Conservation (phyloP, 2,888 invertebrate genomes). For the Diabrotica balteata region DNA sequence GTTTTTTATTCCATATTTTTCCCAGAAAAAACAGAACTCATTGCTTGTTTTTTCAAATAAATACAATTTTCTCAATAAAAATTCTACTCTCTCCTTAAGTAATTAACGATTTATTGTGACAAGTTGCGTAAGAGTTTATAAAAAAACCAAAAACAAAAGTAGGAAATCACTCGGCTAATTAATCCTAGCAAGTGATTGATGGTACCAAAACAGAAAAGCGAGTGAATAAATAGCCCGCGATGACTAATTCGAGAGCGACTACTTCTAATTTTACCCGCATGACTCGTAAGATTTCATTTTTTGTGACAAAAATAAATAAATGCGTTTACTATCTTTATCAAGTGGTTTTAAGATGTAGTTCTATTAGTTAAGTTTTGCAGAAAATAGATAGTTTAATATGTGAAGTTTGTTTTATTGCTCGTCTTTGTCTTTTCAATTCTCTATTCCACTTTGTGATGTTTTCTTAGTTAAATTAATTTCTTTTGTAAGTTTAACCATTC, state of each 20-base stretch:
- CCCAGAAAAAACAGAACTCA: no score
- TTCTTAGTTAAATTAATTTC: no score
- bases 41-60: slow-evolving; percentile 13
- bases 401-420: no score
- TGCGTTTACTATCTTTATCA: slow-evolving; percentile 4
- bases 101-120: slow-evolving; percentile 5
- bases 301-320: slow-evolving; percentile 12
- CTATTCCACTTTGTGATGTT: no score
- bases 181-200: slow-evolving; percentile 14
- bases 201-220: slow-evolving; percentile 13
- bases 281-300: not conserved
- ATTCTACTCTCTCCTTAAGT: not conserved
- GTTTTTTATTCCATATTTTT: no score
- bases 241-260: slow-evolving; percentile 15
- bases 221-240: slow-evolving; percentile 11
- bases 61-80: slow-evolving; percentile 36
- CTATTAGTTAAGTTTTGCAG: no score
- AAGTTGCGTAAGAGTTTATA: slow-evolving; percentile 4
- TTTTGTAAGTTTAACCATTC: no score
- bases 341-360: not conserved
- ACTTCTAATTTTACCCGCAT: slow-evolving; percentile 10
- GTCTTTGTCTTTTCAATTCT: no score
- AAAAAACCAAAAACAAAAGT: not conserved
- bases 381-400: no score
- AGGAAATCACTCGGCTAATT: slow-evolving; percentile 7